Percentiles rank a stretch among this genome's conserved stretches.
Conservation (phyloP, 2,888 invertebrate genomes). For the Chrysopilus asiliformis region DNA sequence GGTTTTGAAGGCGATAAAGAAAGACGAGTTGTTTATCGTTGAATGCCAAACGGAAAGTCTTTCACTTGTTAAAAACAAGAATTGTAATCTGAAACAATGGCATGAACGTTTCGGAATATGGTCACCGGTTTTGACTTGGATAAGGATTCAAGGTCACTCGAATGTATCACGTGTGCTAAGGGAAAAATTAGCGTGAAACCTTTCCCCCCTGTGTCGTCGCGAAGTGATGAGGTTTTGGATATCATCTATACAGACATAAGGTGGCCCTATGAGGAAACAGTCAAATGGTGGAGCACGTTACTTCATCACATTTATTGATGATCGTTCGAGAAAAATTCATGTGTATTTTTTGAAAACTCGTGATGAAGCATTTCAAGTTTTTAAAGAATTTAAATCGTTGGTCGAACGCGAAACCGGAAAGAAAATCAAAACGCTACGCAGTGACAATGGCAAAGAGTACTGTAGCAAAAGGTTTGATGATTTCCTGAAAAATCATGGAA, state of each 20-base stretch:
- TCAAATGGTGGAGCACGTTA: slow-evolving; percentile 13
- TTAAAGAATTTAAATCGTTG: slow-evolving; percentile 12
- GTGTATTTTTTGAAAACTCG: slow-evolving; percentile 15
- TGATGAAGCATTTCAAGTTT: slow-evolving; percentile 12
- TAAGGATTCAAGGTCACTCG: background rate
- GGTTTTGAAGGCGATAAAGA: background rate
- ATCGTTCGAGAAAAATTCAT: slow-evolving; percentile 9
- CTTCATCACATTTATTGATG: slow-evolving; percentile 16
- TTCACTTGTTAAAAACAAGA: background rate
- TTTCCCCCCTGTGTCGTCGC: background rate
- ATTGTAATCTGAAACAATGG: background rate
- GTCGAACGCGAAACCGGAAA: slow-evolving; percentile 12
- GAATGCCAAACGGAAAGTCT: background rate
- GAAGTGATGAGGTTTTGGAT: slow-evolving; percentile 6
- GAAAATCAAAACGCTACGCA: slow-evolving; percentile 11
- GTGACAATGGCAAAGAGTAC: slow-evolving; percentile 13
- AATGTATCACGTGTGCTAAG: background rate
- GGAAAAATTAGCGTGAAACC: background rate
- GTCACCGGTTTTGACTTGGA: background rate
- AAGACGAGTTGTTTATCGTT: background rate
- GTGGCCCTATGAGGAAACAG: slow-evolving; percentile 12
- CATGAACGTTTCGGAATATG: slow-evolving; percentile 3
- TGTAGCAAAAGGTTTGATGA: slow-evolving; percentile 4
- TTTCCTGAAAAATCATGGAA: slow-evolving; percentile 10
- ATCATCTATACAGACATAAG: slow-evolving; percentile 13